These are phyloP conservation scores for Elachura formosa DNA, from an alignment of 2,113 vertebrate species.

Conservation along the genomic window DNA sequence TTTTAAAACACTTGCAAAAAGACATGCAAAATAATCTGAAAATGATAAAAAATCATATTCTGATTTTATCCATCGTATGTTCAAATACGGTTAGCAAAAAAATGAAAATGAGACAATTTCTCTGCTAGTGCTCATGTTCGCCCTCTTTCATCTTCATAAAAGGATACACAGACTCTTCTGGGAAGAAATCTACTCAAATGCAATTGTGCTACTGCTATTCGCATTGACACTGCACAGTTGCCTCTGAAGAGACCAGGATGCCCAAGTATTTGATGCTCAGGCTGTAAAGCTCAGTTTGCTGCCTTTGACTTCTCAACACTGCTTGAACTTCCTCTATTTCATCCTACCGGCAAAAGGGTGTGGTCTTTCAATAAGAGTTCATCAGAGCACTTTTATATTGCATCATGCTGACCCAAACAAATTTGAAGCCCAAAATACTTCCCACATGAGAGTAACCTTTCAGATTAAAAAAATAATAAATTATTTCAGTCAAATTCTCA, in stretches of 20 bases:
- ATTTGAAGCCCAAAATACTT: not conserved
- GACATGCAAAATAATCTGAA: not conserved
- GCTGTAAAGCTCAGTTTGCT: not conserved
- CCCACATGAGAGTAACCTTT: not conserved
- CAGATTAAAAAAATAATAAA: no score
- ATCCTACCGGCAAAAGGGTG: not conserved
- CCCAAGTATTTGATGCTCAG: not conserved
- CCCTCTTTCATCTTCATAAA: not conserved
- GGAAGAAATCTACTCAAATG: not conserved
- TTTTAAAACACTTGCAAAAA: not conserved
- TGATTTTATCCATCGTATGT: not conserved
- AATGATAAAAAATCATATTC: not conserved
- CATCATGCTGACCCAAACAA: not conserved
- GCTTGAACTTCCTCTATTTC: not conserved
- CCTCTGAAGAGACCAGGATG: not conserved
- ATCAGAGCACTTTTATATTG: no score
- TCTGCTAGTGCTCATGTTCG: not conserved
- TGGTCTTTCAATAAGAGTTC: not conserved
- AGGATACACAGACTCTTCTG: not conserved
- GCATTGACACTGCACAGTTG: not conserved
- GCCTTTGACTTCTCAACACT: not conserved
- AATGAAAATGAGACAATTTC: not conserved
- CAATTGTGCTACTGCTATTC: not conserved
- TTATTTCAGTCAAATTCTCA: not conserved
- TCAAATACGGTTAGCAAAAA: not conserved